These are phyloP conservation scores for Drosophila burlai DNA, from an alignment of 1,140 invertebrate species.

Conservation along the genomic window DNA sequence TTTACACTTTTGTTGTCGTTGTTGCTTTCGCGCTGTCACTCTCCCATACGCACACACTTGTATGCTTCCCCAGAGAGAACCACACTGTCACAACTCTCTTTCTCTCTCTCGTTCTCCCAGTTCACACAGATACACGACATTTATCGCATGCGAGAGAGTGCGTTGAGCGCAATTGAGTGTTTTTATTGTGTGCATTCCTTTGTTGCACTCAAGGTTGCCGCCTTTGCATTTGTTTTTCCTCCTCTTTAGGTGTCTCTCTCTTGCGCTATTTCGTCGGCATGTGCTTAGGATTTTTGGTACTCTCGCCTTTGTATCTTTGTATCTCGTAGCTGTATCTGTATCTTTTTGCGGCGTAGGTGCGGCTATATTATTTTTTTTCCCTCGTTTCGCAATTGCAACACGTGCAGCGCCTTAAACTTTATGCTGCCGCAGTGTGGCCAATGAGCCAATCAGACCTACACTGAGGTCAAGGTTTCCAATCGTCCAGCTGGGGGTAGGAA, in stretches of 20 bases:
- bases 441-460: conserved; percentile 17
- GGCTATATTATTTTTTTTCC: conserved; percentile 7
- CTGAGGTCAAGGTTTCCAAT: conserved; percentile 49
- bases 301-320: conserved; percentile 15
- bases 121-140: conserved; percentile 63
- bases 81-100: background rate
- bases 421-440: conserved; percentile 39
- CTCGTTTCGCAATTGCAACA: conserved; percentile 35
- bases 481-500: background rate
- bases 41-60: conserved; percentile 19
- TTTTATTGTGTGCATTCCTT: conserved; percentile 15
- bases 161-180: conserved; percentile 15
- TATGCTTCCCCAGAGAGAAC: conserved; percentile 1
- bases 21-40: conserved; percentile 43
- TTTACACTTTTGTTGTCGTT: conserved; percentile 83
- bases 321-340: conserved; percentile 31
- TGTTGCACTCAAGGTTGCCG: conserved; percentile 61
- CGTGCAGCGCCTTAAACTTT: conserved; percentile 32
- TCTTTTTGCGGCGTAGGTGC: conserved; percentile 51
- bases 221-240: conserved; percentile 54
- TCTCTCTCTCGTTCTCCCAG: background rate
- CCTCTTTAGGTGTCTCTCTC: background rate
- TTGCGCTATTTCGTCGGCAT: conserved; percentile 30
- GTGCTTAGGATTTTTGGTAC: conserved; percentile 29
- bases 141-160: conserved; percentile 73